phyloP scores from a whole-genome alignment of 2,113 vertebrate species.

The Anarrhichthys ocellatus region DNA sequence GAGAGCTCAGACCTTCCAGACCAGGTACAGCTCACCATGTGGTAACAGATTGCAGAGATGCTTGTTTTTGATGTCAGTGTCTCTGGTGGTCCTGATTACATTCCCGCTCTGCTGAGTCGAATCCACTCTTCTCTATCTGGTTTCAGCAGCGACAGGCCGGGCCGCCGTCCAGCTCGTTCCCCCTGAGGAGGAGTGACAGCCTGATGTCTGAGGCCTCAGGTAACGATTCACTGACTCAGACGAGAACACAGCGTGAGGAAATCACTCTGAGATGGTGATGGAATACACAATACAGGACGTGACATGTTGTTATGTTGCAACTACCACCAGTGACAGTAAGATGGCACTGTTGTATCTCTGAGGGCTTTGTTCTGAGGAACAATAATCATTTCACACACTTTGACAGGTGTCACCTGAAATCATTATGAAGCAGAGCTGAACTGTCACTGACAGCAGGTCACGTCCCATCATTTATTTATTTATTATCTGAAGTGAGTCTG shows the following conservation, averaged over 20 bases:
- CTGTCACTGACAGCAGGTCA: not conserved
- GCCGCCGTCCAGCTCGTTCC: conserved; percentile 78
- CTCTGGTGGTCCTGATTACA: conserved; percentile 17
- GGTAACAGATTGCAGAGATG: not conserved
- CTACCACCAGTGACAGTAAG: conserved; percentile 11
- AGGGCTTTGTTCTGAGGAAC: not conserved
- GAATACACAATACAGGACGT: not conserved
- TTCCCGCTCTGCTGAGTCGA: conserved; percentile 19
- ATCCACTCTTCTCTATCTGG: conserved; percentile 46
- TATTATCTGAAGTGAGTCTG: not conserved
- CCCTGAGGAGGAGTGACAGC: conserved; percentile 87
- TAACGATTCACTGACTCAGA: conserved; percentile 74
- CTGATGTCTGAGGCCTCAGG: conserved; percentile 90
- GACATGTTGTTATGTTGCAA: not conserved
- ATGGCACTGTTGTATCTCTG: not conserved
- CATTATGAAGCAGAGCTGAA: not conserved
- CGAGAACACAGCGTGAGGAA: not conserved
- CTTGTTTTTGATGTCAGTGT: not conserved
- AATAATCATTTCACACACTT: not conserved
- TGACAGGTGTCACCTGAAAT: not conserved
- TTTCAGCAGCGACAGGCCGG: conserved; percentile 82
- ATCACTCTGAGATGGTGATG: not conserved
- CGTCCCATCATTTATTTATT: not conserved
- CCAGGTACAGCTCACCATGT: conserved; percentile 50
- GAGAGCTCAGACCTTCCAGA: conserved; percentile 60